These are phyloP conservation scores for Branchipolynoe longqiensis DNA, from an alignment of 2,888 invertebrate species.

Conservation along the genomic window DNA sequence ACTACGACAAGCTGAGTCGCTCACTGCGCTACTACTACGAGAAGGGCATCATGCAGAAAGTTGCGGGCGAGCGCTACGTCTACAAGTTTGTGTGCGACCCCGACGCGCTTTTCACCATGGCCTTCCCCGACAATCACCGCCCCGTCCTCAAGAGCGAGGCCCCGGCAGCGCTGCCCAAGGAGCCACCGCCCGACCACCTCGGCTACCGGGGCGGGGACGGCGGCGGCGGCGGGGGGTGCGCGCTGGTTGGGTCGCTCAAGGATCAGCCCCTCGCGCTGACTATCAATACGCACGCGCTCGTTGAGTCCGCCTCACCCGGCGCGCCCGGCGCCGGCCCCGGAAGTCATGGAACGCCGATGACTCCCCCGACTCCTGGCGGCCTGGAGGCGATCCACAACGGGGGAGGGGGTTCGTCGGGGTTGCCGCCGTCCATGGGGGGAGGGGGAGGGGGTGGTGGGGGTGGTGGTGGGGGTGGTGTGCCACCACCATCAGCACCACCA, in stretches of 20 bases:
- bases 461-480: neutral
- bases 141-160: slow-evolving; percentile 77
- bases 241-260: slow-evolving; percentile 5
- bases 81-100: slow-evolving; percentile 98
- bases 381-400: slow-evolving; percentile 16
- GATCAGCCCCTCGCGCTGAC: slow-evolving; percentile 61
- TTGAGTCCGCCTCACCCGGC: slow-evolving; percentile 1
- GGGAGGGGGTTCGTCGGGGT: neutral
- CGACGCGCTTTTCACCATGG: slow-evolving; percentile 81
- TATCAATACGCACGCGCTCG: slow-evolving; percentile 45
- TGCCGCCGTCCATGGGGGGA: neutral
- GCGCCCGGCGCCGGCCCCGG: neutral
- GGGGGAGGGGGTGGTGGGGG: neutral
- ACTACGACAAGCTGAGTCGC: slow-evolving; percentile 96
- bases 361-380: slow-evolving; percentile 28
- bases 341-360: neutral
- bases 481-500: neutral
- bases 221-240: neutral
- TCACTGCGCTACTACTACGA: slow-evolving; percentile 98
- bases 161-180: slow-evolving; percentile 58
- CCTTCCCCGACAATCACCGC: slow-evolving; percentile 77
- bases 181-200: neutral
- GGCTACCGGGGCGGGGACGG: neutral
- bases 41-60: slow-evolving; percentile 99
- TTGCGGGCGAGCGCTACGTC: slow-evolving; percentile 94